These are phyloP conservation scores for Brienomyrus longianalis DNA, from an alignment of 2,113 vertebrate genomes.

Conservation along the genomic window DNA sequence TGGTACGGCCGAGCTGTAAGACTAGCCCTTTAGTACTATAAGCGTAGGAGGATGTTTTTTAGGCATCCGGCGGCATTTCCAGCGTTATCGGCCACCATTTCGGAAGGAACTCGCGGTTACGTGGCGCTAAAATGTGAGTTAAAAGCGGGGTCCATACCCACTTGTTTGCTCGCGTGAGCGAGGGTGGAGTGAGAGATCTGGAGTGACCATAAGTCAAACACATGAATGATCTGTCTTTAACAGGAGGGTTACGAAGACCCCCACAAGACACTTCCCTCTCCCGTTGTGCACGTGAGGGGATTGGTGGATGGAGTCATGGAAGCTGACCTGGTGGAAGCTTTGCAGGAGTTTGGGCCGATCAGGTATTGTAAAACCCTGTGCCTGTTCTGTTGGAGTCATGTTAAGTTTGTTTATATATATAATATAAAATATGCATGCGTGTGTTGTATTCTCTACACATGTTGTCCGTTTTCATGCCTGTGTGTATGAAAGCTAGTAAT, in stretches of 20 bases:
- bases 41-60: not conserved
- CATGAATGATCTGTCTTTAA: not conserved
- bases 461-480: not conserved
- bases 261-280: slow-evolving; percentile 85
- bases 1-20: not conserved
- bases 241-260: slow-evolving; percentile 87
- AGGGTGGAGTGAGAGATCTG: not conserved
- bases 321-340: slow-evolving; percentile 83
- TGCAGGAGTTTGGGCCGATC: slow-evolving; percentile 89
- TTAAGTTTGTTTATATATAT: not conserved
- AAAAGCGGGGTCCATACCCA: not conserved
- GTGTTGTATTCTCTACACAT: not conserved
- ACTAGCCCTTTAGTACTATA: not conserved
- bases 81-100: not conserved
- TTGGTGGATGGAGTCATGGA: slow-evolving; percentile 86
- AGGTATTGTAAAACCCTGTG: slow-evolving; percentile 59
- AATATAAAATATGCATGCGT: too few species aligned
- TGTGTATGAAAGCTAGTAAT: not conserved
- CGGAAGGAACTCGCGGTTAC: not conserved
- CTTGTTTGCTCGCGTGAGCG: not conserved
- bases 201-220: not conserved
- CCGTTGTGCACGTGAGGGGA: slow-evolving; percentile 86
- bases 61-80: not conserved
- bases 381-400: not conserved
- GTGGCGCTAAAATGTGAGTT: not conserved